These are phyloP conservation scores for Drosophila cracens DNA, from an alignment of 2,888 invertebrate species.

Conservation along the genomic window DNA sequence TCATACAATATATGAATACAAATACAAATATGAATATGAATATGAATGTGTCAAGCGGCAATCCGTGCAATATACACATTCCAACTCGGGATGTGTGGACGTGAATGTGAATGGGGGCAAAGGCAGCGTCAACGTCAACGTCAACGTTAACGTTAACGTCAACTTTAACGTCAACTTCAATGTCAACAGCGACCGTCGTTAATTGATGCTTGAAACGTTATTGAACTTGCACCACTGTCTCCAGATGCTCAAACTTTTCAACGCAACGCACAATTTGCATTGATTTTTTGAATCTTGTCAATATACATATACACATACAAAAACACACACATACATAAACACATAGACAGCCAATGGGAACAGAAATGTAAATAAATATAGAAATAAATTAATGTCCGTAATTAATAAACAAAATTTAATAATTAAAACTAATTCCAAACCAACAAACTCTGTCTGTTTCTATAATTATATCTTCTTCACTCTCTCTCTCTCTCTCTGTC, in stretches of 20 bases:
- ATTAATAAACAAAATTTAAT: slow-evolving; percentile 8
- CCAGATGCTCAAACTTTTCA: slow-evolving; percentile 34
- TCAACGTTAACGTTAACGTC: slow-evolving; percentile 26
- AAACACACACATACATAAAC: slow-evolving; percentile 22
- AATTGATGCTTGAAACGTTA: slow-evolving; percentile 26
- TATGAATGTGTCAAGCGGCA: slow-evolving; percentile 36
- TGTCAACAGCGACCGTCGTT: slow-evolving; percentile 11
- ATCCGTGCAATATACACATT: slow-evolving; percentile 20
- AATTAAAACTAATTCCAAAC: slow-evolving; percentile 22
- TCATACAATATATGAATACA: slow-evolving; percentile 44
- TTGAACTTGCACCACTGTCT: slow-evolving; percentile 37
- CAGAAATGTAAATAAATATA: slow-evolving; percentile 50
- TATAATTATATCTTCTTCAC: slow-evolving; percentile 3
- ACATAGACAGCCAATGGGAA: slow-evolving; percentile 32
- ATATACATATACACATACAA: slow-evolving; percentile 6
- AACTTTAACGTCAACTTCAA: slow-evolving; percentile 27
- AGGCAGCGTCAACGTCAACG: slow-evolving; percentile 30
- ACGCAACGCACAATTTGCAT: slow-evolving; percentile 7
- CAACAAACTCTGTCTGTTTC: slow-evolving; percentile 26
- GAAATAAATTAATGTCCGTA: slow-evolving; percentile 47
- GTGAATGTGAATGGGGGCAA: slow-evolving; percentile 18
- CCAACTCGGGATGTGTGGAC: not conserved
- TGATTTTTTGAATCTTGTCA: slow-evolving; percentile 5
- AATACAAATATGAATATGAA: slow-evolving; percentile 45
- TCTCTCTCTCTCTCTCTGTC: slow-evolving; percentile 18